Conservation (phyloP, 2,888 invertebrate species). For the Cheilosia urbana region DNA sequence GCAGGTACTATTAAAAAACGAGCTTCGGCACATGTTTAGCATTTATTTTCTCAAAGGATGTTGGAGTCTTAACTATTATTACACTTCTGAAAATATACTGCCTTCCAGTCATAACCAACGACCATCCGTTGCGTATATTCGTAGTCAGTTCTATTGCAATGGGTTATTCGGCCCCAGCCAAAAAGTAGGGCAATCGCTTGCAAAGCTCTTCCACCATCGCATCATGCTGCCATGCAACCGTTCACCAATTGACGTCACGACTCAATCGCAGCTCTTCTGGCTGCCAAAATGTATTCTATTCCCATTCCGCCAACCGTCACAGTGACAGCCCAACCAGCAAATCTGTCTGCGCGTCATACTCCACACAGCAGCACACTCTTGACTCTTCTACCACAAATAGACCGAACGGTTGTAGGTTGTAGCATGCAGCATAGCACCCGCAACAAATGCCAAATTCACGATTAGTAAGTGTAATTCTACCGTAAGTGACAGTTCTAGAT, state of each 20-base stretch:
- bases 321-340: conserved; percentile 20
- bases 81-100: no score
- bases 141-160: no score
- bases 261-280: conserved; percentile 30
- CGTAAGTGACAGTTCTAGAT: conserved; percentile 50
- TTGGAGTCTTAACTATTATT: no score
- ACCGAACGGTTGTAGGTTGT: neutral
- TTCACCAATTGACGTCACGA: conserved; percentile 51
- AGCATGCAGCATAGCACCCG: neutral
- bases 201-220: neutral
- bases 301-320: conserved; percentile 9
- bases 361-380: neutral
- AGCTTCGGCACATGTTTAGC: no score
- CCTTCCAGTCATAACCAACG: no score
- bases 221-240: neutral
- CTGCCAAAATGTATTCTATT: conserved; percentile 46
- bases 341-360: conserved; percentile 44
- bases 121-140: no score
- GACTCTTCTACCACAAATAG: neutral
- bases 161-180: neutral
- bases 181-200: conserved; percentile 29
- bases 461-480: conserved; percentile 51
- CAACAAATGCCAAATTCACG: conserved; percentile 34
- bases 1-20: no score
- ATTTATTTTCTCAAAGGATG: no score